These are phyloP conservation scores for Ostrea edulis DNA, from an alignment of 1,140 invertebrate genomes.

Conservation along the genomic window DNA sequence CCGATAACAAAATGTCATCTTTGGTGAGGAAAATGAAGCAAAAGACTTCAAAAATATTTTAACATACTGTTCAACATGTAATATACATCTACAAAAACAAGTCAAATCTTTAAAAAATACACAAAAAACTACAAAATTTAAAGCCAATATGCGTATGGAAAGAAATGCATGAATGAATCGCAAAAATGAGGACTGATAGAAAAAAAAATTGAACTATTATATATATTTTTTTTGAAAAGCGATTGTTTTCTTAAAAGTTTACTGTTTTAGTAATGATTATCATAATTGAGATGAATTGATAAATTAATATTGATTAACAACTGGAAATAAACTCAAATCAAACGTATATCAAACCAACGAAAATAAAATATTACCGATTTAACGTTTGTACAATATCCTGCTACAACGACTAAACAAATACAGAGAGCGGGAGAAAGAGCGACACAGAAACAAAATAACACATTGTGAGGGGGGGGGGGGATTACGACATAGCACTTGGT, in stretches of 20 bases:
- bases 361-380: background rate
- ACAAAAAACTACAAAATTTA: background rate
- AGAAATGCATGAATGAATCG: background rate
- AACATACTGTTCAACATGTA: background rate
- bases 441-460: background rate
- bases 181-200: background rate
- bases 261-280: background rate
- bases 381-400: too few relatives aligned
- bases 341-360: background rate
- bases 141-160: background rate
- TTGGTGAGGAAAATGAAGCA: slow-evolving; percentile 18
- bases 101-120: background rate
- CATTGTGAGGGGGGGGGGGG: too few relatives aligned
- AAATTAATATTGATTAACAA: background rate
- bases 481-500: background rate
- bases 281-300: background rate
- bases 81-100: slow-evolving; percentile 26
- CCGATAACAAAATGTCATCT: background rate
- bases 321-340: background rate
- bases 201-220: too few relatives aligned
- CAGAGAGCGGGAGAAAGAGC: background rate
- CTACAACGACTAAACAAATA: background rate
- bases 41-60: slow-evolving; percentile 26
- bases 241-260: background rate
- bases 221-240: too few relatives aligned